These are phyloP conservation scores for Corythornis leucogaster DNA, from an alignment of 2,797 vertebrate genomes.

Conservation along the genomic window DNA sequence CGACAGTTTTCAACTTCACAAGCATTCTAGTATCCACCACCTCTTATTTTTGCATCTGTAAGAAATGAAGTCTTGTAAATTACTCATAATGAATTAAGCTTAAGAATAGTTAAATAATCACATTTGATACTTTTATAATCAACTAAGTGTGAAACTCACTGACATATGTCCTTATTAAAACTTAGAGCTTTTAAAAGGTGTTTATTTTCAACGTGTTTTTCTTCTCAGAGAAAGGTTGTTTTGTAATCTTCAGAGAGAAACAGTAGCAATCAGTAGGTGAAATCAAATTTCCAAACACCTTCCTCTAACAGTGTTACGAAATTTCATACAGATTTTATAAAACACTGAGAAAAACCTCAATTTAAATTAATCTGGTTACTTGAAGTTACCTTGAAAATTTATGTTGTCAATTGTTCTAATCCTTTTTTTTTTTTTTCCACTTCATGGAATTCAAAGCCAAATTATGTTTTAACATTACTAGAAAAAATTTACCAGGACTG, in stretches of 20 bases:
- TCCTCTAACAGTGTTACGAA: neutral
- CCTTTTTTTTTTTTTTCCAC: neutral
- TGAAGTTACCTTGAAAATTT: neutral
- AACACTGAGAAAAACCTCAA: neutral
- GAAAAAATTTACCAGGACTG: neutral
- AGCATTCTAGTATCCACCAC: neutral
- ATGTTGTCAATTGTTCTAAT: neutral
- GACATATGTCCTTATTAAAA: neutral
- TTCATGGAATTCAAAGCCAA: neutral
- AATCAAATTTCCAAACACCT: neutral
- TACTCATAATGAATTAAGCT: neutral
- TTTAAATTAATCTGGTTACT: neutral
- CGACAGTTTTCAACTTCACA: neutral
- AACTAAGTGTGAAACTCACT: neutral
- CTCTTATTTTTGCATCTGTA: constrained; percentile 1
- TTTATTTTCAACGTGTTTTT: neutral
- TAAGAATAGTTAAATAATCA: neutral
- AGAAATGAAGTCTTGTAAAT: neutral
- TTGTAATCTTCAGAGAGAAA: neutral
- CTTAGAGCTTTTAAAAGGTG: neutral
- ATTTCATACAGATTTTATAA: neutral
- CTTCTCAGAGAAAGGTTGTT: neutral
- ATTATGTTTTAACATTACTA: neutral
- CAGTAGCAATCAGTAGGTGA: neutral
- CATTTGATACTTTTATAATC: neutral